Conservation (phyloP, 64 coral and sea anemone genomes). For the Montipora sp. region DNA sequence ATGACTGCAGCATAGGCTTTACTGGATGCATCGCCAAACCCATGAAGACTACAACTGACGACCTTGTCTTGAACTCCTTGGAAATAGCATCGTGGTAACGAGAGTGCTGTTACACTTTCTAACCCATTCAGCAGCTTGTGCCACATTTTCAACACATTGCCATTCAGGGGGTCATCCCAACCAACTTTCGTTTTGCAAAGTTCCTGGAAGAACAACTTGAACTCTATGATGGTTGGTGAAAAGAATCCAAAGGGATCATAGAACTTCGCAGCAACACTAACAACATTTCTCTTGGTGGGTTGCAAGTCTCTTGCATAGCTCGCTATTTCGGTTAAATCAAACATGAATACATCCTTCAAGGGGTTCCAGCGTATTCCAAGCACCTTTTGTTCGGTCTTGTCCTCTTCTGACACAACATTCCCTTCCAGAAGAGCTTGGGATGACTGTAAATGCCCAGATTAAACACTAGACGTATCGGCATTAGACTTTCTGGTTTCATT, state of each 20-base stretch:
- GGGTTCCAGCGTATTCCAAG: conserved; percentile 54
- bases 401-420: background rate
- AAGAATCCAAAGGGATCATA: conserved; percentile 40
- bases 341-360: background rate
- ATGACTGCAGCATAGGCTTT: conserved; percentile 50
- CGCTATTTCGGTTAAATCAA: background rate
- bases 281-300: too few species aligned
- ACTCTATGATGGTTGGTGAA: conserved; percentile 7
- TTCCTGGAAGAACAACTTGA: conserved; percentile 52
- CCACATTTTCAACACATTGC: conserved; percentile 6
- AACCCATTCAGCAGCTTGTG: conserved; percentile 19
- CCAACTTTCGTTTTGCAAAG: conserved; percentile 27
- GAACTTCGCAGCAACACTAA: background rate
- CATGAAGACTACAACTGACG: conserved; percentile 1
- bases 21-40: conserved; percentile 36
- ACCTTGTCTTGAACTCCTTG: background rate
- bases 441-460: background rate
- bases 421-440: background rate
- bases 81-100: conserved; percentile 23
- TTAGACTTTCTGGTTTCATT: background rate
- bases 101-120: background rate
- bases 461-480: background rate
- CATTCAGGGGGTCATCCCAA: conserved; percentile 15
- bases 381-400: conserved; percentile 22
- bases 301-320: too few species aligned